Conservation (phyloP, 2,888 invertebrate genomes). For the Euspilapteryx auroguttella region DNA sequence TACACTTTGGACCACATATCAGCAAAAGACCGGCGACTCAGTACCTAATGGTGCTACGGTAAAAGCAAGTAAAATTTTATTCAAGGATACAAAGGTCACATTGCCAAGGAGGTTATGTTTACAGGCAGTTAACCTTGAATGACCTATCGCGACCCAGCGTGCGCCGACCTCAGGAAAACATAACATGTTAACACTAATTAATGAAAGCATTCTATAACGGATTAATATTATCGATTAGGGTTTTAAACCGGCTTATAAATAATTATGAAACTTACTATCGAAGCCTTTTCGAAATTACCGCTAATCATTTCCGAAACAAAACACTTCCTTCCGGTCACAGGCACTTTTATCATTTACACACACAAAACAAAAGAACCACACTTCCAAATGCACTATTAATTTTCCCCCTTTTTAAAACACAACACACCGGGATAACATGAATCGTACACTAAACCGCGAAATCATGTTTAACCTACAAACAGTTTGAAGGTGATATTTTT, state of each 20-base stretch:
- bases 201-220: too few species aligned
- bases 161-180: too few species aligned
- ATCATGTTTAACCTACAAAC: slow-evolving; percentile 60
- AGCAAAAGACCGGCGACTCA: too few species aligned
- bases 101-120: slow-evolving; percentile 35
- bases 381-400: neutral
- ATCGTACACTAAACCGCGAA: slow-evolving; percentile 48
- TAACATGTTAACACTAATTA: slow-evolving; percentile 1
- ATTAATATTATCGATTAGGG: too few species aligned
- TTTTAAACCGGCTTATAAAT: too few species aligned
- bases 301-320: neutral
- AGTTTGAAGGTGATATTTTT: slow-evolving; percentile 61
- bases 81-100: slow-evolving; percentile 30
- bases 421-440: slow-evolving; percentile 17
- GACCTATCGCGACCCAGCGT: slow-evolving; percentile 26
- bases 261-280: slow-evolving; percentile 11
- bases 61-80: slow-evolving; percentile 6
- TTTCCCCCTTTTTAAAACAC: slow-evolving; percentile 1
- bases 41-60: too few species aligned
- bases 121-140: slow-evolving; percentile 55
- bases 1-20: too few species aligned
- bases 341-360: too few species aligned
- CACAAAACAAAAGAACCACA: slow-evolving; percentile 4
- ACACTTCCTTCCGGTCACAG: too few species aligned
- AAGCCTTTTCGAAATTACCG: slow-evolving; percentile 17